Percentiles rank a stretch among this genome's conserved stretches.
Conservation (phyloP, 2,113 vertebrate species). For the Dunckerocampus dactyliophorus region DNA sequence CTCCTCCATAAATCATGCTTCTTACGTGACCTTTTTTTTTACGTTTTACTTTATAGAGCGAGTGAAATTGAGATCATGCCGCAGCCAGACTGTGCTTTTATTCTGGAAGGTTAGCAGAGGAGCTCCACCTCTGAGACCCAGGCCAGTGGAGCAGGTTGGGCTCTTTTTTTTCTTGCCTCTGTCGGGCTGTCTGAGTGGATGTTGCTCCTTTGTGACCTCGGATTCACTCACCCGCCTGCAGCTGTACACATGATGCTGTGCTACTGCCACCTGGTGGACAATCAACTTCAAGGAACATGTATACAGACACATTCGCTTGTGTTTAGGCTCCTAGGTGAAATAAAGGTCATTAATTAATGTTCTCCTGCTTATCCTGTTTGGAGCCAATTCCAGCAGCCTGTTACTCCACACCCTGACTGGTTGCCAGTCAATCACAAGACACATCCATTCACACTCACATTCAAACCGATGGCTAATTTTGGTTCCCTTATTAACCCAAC, state of each 20-base stretch:
- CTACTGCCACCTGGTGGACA: slow-evolving; percentile 61
- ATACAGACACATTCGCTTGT: no score
- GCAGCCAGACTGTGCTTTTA: slow-evolving; percentile 28
- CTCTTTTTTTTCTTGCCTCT: slow-evolving; percentile 55
- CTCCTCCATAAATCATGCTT: slow-evolving; percentile 46
- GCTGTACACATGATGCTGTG: slow-evolving; percentile 26
- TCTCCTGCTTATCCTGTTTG: no score
- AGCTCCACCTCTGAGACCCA: slow-evolving; percentile 40
- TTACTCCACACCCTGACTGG: no score
- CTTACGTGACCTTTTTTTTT: slow-evolving; percentile 31
- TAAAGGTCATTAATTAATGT: no score
- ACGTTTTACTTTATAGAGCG: slow-evolving; percentile 42
- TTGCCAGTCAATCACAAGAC: no score
- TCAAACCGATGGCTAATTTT: no score
- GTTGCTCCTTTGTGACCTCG: slow-evolving; percentile 45
- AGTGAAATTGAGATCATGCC: slow-evolving; percentile 43
- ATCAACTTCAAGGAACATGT: background rate
- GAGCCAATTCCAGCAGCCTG: no score
- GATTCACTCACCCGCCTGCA: slow-evolving; percentile 45
- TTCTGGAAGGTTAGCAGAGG: slow-evolving; percentile 44
- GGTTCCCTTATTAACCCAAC: no score
- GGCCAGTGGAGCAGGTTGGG: slow-evolving; percentile 54
- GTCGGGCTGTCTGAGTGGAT: slow-evolving; percentile 49
- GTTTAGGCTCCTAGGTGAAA: no score
- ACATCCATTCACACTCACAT: no score